A percentile compares a stretch with the other conserved stretches of the same genome.
Conservation (phyloP, 2,113 vertebrate genomes). For the Herpetotheres cachinnans region DNA sequence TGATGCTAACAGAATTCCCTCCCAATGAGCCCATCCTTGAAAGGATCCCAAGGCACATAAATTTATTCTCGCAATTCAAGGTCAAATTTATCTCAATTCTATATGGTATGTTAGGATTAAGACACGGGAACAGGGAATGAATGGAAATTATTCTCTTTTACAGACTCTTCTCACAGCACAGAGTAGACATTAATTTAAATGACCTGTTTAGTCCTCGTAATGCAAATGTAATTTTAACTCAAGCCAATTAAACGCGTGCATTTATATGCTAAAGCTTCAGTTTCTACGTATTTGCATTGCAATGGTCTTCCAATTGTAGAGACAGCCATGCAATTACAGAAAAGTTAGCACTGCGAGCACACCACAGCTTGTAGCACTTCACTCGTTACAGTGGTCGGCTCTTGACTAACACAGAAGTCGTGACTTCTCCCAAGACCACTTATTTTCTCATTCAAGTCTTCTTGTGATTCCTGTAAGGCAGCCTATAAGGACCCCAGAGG, state of each 20-base stretch:
- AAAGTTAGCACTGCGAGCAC: neutral
- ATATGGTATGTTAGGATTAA: neutral
- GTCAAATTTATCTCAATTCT: neutral
- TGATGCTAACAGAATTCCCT: neutral
- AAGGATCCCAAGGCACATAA: neutral
- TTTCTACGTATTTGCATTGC: neutral
- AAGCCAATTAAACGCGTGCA: neutral
- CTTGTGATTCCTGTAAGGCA: neutral
- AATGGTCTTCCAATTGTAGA: rapidly evolving
- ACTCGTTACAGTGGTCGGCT: neutral
- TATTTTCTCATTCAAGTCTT: neutral
- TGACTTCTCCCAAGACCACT: neutral
- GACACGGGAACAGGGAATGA: neutral
- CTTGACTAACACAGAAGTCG: neutral
- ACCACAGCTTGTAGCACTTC: neutral
- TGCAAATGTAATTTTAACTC: neutral
- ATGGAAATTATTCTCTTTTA: neutral
- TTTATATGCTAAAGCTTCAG: neutral
- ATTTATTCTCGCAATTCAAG: neutral
- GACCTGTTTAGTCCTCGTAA: neutral
- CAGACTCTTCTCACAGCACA: neutral
- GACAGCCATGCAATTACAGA: neutral
- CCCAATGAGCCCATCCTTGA: neutral
- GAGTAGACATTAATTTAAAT: neutral
- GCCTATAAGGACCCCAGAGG: neutral